These are phyloP conservation scores for Haemorhous mexicanus DNA, from an alignment of 2,113 vertebrate species.

Conservation along the genomic window DNA sequence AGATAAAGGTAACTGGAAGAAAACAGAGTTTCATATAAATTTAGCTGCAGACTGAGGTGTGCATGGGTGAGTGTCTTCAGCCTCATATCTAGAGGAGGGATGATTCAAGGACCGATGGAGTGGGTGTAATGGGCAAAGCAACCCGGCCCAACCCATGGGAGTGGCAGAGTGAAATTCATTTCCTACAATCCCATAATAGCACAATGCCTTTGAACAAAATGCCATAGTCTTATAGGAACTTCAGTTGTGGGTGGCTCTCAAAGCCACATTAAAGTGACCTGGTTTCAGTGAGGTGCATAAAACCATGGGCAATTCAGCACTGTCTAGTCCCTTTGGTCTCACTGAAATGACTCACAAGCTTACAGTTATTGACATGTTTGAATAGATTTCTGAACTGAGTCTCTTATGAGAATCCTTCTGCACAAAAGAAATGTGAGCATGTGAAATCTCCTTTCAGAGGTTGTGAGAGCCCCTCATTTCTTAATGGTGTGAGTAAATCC, in stretches of 20 bases:
- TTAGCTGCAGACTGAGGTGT: neutral
- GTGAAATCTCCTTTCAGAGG: constrained; percentile 11
- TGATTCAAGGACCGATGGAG: neutral
- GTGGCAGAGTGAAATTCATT: constrained; percentile 31
- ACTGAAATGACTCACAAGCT: constrained; percentile 20
- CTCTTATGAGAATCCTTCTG: neutral
- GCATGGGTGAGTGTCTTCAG: neutral
- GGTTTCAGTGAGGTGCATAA: constrained; percentile 29
- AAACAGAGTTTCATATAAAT: neutral
- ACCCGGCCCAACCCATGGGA: constrained; percentile 10
- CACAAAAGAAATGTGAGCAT: constrained; percentile 9
- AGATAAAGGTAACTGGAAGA: neutral
- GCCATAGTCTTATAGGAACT: neutral
- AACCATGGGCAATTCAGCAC: neutral
- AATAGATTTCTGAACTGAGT: neutral
- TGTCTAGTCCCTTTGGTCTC: constrained; percentile 5
- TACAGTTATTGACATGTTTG: constrained; percentile 21
- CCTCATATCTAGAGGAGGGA: neutral
- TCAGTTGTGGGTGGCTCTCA: constrained; percentile 3
- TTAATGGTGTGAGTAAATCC: neutral
- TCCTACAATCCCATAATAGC: constrained; percentile 52
- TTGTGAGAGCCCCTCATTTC: neutral
- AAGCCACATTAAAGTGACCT: constrained; percentile 58
- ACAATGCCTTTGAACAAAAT: constrained; percentile 4
- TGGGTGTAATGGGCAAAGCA: constrained; percentile 9